Base-by-base conservation (phyloP, 2,888 invertebrate species). In the Boloria selene region DNA sequence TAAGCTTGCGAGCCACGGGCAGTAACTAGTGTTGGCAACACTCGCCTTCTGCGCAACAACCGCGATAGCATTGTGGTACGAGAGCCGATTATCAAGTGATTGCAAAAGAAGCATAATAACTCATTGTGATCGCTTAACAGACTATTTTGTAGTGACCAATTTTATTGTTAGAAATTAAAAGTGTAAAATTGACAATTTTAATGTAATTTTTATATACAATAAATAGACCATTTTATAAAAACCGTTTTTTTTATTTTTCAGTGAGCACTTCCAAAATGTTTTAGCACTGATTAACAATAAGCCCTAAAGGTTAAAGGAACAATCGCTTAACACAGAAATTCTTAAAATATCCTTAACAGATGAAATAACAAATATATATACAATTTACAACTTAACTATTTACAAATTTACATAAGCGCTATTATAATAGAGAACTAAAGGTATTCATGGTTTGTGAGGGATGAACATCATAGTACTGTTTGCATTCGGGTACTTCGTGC, bases 161-260 rank as follows among this genome's bases (percentile, higher is more conserved):
- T 91, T 89, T 90, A 88, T 85, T 81, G 84, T 84, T 89, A 89
- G 87, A 79, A 83, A 87, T 82, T 77, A 80, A 80, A 85, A 83
- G 82, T 88, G 90, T 91, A 90, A 90, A 90, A 88, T 90, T 90
- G 90, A 90, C 89, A 90, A 91, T 90, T 91, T 90, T 89, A 90
- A 91, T 90, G 92, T 91, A 90, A 91, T 88, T 91, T 91, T 92
- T 92, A 90, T 92, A 90, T 91, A 92, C 91, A 92, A 90, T 91
- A 90, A 93, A 92, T 92, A 91, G 90, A 90, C 84, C 84, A 83
- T 91, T 92, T 91, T 92, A 86, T 92, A 88, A 88, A 80, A 72
- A 70, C 75, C 77, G 66, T 72, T 74, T 73, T 75, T 81, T 84
- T 88, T 85, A 75, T 77, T 80, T 73, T 69, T 72, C 69, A 65